phyloP scores from a whole-genome alignment of 2,888 invertebrate species.

The Pachycephus smyrnensis region DNA sequence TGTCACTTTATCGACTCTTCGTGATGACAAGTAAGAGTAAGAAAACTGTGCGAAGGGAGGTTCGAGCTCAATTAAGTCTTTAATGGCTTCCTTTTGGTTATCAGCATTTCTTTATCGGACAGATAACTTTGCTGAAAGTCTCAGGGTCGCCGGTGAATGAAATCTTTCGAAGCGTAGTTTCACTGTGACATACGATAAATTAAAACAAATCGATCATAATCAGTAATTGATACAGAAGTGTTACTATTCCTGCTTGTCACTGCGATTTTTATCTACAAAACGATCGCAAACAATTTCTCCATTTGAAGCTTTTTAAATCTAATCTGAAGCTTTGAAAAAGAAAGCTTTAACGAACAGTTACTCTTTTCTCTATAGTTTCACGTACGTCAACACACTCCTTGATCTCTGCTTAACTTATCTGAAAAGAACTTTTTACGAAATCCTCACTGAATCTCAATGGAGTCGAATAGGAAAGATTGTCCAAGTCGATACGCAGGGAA shows the following conservation, averaged over 20 bases:
- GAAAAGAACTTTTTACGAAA: background rate
- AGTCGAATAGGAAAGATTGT: background rate
- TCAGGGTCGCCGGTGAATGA: background rate
- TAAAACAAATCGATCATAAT: background rate
- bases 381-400: background rate
- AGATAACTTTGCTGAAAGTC: background rate
- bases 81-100: background rate
- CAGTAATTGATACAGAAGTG: background rate
- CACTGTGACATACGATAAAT: background rate
- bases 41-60: background rate
- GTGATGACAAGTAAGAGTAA: background rate
- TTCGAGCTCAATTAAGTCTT: background rate
- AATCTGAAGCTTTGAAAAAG: background rate
- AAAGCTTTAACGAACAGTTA: background rate
- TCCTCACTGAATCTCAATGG: background rate
- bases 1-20: background rate
- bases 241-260: background rate
- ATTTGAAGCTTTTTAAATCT: background rate
- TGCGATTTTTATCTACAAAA: background rate
- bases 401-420: background rate
- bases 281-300: background rate
- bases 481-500: background rate
- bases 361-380: background rate
- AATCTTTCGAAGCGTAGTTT: background rate
- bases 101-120: background rate